These are phyloP conservation scores for Aphidius ervi DNA, from an alignment of 1,140 invertebrate genomes.

Conservation along the genomic window DNA sequence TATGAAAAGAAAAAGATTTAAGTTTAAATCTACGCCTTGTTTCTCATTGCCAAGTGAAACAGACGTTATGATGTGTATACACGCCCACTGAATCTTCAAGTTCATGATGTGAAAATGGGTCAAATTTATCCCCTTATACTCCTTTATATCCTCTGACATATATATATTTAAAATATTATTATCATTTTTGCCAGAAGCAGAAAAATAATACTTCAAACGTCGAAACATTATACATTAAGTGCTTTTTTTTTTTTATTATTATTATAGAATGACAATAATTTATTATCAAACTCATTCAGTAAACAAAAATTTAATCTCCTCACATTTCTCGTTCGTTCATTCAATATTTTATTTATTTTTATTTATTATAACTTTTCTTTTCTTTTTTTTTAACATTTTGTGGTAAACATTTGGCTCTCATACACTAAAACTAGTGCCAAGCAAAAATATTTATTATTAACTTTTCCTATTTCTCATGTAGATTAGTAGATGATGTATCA, in stretches of 20 bases:
- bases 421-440: background rate
- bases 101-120: constrained; percentile 5
- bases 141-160: background rate
- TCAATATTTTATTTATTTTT: background rate
- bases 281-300: background rate
- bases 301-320: constrained; percentile 9
- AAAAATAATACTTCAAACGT: background rate
- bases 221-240: background rate
- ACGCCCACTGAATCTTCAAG: constrained; percentile 13
- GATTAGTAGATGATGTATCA: background rate
- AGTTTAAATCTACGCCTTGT: no score
- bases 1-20: constrained; percentile 4
- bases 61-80: background rate
- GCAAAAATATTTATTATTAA: constrained; percentile 6
- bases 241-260: no score
- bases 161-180: no score
- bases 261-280: background rate
- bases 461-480: background rate
- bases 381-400: no score
- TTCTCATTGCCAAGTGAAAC: constrained; percentile 1
- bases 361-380: no score
- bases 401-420: constrained; percentile 7
- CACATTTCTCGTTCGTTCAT: constrained; percentile 4
- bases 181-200: no score
- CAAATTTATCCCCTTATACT: background rate